A percentile compares a stretch with the other conserved stretches of the same genome.
Evolutionary conservation across 2,888 invertebrate genomes (phyloP).

Genomic region (Eilema sororculum): DNA sequence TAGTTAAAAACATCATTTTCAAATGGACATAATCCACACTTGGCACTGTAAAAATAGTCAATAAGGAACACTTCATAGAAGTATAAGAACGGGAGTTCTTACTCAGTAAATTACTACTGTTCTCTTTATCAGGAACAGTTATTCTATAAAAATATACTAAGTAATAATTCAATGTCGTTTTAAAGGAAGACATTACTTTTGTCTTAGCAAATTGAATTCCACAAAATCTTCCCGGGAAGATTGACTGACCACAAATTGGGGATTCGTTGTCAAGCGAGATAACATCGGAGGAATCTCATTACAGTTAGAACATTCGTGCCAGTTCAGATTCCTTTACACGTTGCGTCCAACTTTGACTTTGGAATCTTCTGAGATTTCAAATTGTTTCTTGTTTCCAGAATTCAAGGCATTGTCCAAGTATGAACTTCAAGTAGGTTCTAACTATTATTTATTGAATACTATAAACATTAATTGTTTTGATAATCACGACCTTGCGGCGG

Average conservation of each 20-base stretch:
- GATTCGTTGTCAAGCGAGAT: constrained; percentile 83
- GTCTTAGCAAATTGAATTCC: constrained; percentile 84
- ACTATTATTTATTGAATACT: too few species aligned
- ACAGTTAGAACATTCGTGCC: constrained; percentile 74
- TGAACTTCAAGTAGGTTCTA: constrained; percentile 10
- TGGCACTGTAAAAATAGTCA: too few species aligned
- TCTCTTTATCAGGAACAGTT: not conserved
- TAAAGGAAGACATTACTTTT: constrained; percentile 73
- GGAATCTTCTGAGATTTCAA: constrained; percentile 69
- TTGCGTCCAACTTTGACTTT: constrained; percentile 65
- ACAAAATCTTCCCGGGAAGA: constrained; percentile 73
- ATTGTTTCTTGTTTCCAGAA: constrained; percentile 62
- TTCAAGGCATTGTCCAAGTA: constrained; percentile 22
- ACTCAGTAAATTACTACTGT: not conserved
- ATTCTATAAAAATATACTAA: constrained; percentile 44
- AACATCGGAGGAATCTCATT: constrained; percentile 85
- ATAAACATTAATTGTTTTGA: too few species aligned
- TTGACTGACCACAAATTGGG: constrained; percentile 86
- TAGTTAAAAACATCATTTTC: too few species aligned
- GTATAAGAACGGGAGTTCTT: not conserved
- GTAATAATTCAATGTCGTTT: constrained; percentile 63
- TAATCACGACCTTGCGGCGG: too few species aligned
- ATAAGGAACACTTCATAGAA: not conserved
- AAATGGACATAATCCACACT: too few species aligned
- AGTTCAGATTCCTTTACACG: constrained; percentile 68